These are phyloP conservation scores for Cuculus canorus DNA, from an alignment of 2,797 vertebrate genomes.

Conservation along the genomic window DNA sequence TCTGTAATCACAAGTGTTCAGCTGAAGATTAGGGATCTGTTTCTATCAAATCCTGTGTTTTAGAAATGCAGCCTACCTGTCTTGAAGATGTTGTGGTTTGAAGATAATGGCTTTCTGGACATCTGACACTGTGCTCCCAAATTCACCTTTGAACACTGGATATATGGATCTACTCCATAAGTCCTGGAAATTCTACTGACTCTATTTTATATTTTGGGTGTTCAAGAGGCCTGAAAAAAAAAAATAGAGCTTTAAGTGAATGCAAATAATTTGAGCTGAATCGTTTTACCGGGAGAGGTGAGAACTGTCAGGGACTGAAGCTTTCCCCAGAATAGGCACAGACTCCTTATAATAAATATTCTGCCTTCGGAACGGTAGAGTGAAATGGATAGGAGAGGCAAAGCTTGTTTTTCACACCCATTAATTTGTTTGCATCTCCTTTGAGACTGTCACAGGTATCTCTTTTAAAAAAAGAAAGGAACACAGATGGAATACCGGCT, in stretches of 20 bases:
- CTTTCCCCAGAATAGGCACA: too few relatives aligned
- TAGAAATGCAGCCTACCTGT: neutral
- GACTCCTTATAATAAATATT: neutral
- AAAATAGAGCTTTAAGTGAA: neutral
- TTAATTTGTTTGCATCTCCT: neutral
- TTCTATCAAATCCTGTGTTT: neutral
- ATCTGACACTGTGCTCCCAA: neutral
- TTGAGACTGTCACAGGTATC: neutral
- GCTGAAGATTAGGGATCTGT: neutral
- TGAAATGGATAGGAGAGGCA: neutral
- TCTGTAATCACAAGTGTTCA: neutral
- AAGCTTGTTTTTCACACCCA: neutral
- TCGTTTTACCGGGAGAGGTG: neutral
- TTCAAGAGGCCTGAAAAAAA: neutral
- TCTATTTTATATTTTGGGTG: neutral
- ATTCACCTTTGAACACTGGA: neutral
- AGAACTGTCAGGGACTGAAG: neutral
- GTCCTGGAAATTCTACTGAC: neutral
- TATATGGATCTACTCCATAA: neutral
- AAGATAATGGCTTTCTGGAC: neutral
- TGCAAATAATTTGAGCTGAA: neutral
- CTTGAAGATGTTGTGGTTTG: neutral
- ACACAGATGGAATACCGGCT: neutral
- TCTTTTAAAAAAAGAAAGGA: neutral
- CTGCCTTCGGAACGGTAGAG: neutral